Conservation (phyloP, 2,888 invertebrate species). For the Platerodrilus igneus region DNA sequence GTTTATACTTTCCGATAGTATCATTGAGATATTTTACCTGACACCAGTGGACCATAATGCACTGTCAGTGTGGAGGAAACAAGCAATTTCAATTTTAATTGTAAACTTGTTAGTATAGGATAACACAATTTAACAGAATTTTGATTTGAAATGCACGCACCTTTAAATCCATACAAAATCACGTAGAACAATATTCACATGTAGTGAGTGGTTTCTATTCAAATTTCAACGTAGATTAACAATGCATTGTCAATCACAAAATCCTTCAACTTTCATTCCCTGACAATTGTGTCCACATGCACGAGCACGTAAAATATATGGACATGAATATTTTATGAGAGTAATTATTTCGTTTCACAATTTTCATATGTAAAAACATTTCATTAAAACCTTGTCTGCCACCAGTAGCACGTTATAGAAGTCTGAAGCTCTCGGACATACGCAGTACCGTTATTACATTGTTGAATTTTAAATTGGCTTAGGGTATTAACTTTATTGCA, state of each 20-base stretch:
- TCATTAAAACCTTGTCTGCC: constrained; percentile 16
- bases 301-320: constrained; percentile 23
- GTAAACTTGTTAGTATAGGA: too few species aligned
- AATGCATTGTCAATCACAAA: constrained; percentile 24
- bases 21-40: too few species aligned
- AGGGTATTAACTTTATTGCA: too few species aligned
- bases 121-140: too few species aligned
- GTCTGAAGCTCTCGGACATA: constrained; percentile 3
- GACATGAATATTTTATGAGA: constrained; percentile 25
- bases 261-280: constrained; percentile 23
- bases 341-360: constrained; percentile 25
- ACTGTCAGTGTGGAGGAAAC: too few species aligned
- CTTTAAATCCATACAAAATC: too few species aligned
- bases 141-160: too few species aligned
- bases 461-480: constrained; percentile 4
- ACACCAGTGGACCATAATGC: too few species aligned
- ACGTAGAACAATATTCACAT: constrained; percentile 4
- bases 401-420: constrained; percentile 3
- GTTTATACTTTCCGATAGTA: too few species aligned
- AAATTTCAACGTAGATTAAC: constrained; percentile 24
- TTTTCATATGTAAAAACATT: constrained; percentile 24
- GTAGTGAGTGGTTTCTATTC: constrained; percentile 10
- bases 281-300: constrained; percentile 24
- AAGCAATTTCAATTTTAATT: too few species aligned
- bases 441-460: constrained; percentile 2